Evolutionary conservation across 1,140 invertebrate species (phyloP).

Genomic region (Antheraea mylitta): DNA sequence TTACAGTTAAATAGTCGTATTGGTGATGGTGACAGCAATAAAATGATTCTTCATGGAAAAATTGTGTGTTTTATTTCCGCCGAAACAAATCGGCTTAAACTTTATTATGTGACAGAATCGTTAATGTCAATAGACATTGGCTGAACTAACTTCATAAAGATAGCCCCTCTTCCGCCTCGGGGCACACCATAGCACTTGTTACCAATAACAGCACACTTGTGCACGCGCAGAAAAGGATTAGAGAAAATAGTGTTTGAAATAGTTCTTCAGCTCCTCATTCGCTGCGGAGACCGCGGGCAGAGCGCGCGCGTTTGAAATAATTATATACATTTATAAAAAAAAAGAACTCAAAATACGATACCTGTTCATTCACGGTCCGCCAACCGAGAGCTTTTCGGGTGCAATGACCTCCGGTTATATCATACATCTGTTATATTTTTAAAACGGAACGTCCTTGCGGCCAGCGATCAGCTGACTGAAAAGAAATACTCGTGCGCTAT

Average conservation of each 20-base stretch:
- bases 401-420: slow-evolving; percentile 49
- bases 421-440: slow-evolving; percentile 50
- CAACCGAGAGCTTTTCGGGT: slow-evolving; percentile 38
- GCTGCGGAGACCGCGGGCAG: slow-evolving; percentile 55
- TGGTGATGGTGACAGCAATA: not conserved
- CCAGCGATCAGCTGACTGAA: slow-evolving; percentile 57
- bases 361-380: slow-evolving; percentile 55
- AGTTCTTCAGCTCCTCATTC: slow-evolving; percentile 70
- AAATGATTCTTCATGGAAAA: not conserved
- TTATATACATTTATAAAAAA: slow-evolving; percentile 26
- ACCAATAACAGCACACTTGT: slow-evolving; percentile 51
- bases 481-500: slow-evolving; percentile 15
- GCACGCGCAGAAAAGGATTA: slow-evolving; percentile 63
- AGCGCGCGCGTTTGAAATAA: slow-evolving; percentile 45
- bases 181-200: slow-evolving; percentile 50
- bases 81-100: not conserved
- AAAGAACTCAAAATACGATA: slow-evolving; percentile 40
- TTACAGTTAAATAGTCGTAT: no score
- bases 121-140: not conserved
- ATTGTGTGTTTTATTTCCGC: not conserved
- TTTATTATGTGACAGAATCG: not conserved
- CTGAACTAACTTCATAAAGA: slow-evolving; percentile 35
- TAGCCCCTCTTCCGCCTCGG: slow-evolving; percentile 51
- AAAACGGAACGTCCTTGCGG: slow-evolving; percentile 55
- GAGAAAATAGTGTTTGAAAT: slow-evolving; percentile 72